Evolutionary conservation across 2,113 vertebrate genomes (phyloP), one percentile per base, ranked within the genome.

Genomic region (Macrotis lagotis): DNA sequence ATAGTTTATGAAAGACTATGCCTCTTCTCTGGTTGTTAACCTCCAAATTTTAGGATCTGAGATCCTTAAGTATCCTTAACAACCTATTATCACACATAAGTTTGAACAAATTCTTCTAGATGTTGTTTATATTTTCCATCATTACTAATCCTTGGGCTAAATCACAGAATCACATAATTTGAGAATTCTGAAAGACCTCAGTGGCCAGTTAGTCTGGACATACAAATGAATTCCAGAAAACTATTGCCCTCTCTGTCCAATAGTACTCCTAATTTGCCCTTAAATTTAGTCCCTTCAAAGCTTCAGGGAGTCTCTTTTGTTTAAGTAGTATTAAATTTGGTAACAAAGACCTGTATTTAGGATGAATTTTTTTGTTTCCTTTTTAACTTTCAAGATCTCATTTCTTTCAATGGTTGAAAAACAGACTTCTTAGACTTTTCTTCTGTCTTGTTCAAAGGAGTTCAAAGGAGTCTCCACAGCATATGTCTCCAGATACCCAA

Each of bases 261-360:
- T 50, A 66, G 44, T 92, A 25, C 55, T 92, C 93, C 66, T 96
- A 92, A 88, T 94, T 55, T 94, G 47, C 96, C 89, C 37, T 55
- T 90, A 51, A 88, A 91, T 52, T 89, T 50, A 55, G 28, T 6
- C 66, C 52, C 50, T 93, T 55, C 55, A 91, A n/a, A 44, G 50
- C 6, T 3, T 93, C 88, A 89, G 66, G 50, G 6, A 19, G 74
- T 37, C 83, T 88, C 25, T 19, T 2, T 88, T 24, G 52, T n/a
- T 96, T 59, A 89, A 66, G 31, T n/a, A 37, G 31, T 37, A 8
- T 83, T 52, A 22, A 93, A 51, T 50, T 92, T 93, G 25, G 51
- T 91, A 90, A 66, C 91, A 89, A 50, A 9, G 83, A 92, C 74
- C 94, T 83, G 50, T 1, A 16, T 94, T 94, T 92, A 51, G 3